Evolutionary conservation across 35 echinoderm and acorn worm species (phyloP).

Genomic region (Holothuria glaberrima): DNA sequence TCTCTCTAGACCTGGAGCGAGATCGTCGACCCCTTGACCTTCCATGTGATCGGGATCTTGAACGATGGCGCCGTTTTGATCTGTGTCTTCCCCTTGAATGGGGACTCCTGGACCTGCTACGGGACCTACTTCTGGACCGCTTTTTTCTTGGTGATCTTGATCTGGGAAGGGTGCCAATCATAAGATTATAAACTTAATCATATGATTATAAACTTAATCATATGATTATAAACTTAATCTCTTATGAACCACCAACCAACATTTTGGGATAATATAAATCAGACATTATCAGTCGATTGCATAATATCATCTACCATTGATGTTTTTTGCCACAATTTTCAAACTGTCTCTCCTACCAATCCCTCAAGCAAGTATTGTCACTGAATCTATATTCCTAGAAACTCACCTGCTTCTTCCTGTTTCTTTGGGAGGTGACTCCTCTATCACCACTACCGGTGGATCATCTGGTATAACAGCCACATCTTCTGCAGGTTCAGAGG

Average conservation of each 20-base stretch:
- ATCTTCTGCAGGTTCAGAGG: background rate
- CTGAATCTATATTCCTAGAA: background rate
- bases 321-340: no score
- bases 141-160: conserved; percentile 83
- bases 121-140: conserved; percentile 75
- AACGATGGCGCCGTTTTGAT: conserved; percentile 78
- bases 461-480: background rate
- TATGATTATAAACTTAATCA: no score
- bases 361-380: no score
- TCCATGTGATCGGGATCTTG: conserved; percentile 69
- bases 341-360: no score
- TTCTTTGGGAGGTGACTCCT: conserved; percentile 28
- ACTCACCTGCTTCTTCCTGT: conserved; percentile 26
- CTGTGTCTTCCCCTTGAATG: conserved; percentile 72
- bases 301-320: no score
- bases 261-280: no score
- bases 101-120: conserved; percentile 70
- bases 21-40: conserved; percentile 68
- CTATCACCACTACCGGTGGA: conserved; percentile 2
- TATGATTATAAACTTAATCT: no score
- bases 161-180: background rate
- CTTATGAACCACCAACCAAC: no score
- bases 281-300: no score
- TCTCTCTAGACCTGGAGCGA: conserved; percentile 70
- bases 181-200: no score